Base-by-base conservation (phyloP, 2,888 invertebrate genomes). In the Sminthurides aquaticus region DNA sequence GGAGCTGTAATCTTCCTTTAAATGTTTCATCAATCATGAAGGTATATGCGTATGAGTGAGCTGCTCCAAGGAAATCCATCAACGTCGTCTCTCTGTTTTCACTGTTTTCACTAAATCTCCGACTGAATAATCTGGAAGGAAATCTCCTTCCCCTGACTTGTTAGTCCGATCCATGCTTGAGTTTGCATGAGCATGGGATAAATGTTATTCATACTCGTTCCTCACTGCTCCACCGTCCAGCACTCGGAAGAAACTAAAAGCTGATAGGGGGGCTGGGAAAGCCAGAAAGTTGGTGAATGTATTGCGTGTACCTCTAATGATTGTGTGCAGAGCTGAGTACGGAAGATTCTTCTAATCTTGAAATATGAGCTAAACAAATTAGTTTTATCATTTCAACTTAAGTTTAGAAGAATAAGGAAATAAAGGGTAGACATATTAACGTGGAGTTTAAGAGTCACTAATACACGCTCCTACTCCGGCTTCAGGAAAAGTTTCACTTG, bases 11-110 rank as follows among this genome's bases (percentile, higher is more conserved):
- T 62, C 62, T 34, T 59, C 18, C 26, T 27, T 57, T 27, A 57
- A 48, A 57, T 62, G 57, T 62, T 62, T 62, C 62, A 62, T 62
- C 62, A 62, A 62, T 62, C 62, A 62, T 62, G 62, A 56, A 28
- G 27, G 57, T 28, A 57, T 57, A 57, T 27, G 57, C 20, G 34
- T 8, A 20, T 56, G 26, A 3, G 48, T 55, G 24, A n/a, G n/a
- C n/a, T n/a, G 57, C 29, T 26, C 54, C 15, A 11, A 22, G 57
- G 62, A 57, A 57, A 62, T 62, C 62, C 57, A 62, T 62, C 62
- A 62, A 57, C 57, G 62, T 62, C 61, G 43, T 22, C 20, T 28
- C 57, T 3, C 20, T 54, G 15, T 34, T 34, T 34, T 34, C 43
- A 34, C 43, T 34, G 43, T 34, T 34, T 34, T 34, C 43, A 34